Base-by-base conservation (phyloP, 2,797 vertebrate species). In the Nyctalus aviator region DNA sequence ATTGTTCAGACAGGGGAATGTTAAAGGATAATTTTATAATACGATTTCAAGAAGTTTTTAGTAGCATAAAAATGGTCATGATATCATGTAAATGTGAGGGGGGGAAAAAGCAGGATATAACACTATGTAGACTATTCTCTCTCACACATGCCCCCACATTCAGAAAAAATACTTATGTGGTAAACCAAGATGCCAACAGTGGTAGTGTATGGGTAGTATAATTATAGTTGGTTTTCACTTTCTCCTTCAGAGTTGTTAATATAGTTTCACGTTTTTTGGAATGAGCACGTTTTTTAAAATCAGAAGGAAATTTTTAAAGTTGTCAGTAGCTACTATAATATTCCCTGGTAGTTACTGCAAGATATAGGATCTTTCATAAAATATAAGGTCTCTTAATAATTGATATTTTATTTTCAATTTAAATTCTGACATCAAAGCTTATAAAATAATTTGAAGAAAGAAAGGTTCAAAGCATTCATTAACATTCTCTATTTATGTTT, bases 371-470 rank as follows among this genome's bases (percentile, higher is more conserved):
- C 9, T 30, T 85, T 88, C 75, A 37, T 73, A 92, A 73, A 75
- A 62, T 66, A 84, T 64, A 55, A 64, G 37, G 6, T 85, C n/a
- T 59, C 84, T 89, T 59, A 85, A 93, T 90, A 82, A 88, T 21
- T 44, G 48, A 46, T 77, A 53, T 32, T 88, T 86, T 55, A 41
- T 71, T 92, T 86, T 94, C 84, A 66, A 55, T 78, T 64, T 84
- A 62, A 96, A 81, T 69, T 84, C 50, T 90, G 57, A 68, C 83
- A 79, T 78, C 79, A 88, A 88, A 46, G 41, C 32, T 79, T 73
- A 68, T 79, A 72, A 92, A 68, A 72, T 79, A 88, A 93, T 79
- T 64, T 44, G 50, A 91, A 66, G 48, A 68, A 62, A 94, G 62
- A 85, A 89, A 64, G 8, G 21, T 30, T 95, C 77, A 53, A 85